phyloP scores from a whole-genome alignment of 2,888 invertebrate species.

The Sycophila texana region DNA sequence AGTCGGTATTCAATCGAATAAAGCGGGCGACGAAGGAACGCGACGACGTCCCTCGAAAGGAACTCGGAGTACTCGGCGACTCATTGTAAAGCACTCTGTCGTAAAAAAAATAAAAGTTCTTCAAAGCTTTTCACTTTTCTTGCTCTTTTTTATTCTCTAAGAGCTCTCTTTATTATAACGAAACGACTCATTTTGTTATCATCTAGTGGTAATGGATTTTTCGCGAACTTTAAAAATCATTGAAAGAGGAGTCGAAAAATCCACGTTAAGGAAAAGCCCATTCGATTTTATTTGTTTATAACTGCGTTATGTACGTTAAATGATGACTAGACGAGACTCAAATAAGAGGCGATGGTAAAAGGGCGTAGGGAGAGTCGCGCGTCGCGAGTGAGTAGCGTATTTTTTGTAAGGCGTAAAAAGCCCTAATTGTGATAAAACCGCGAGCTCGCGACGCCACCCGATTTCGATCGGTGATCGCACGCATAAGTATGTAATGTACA shows the following conservation, averaged over 20 bases:
- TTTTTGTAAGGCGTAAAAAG: slow-evolving; percentile 72
- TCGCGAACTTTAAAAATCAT: slow-evolving; percentile 21
- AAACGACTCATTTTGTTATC: slow-evolving; percentile 33
- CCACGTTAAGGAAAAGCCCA: background rate
- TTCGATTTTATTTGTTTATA: background rate
- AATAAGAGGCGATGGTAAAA: background rate
- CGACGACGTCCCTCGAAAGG: background rate
- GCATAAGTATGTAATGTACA: background rate
- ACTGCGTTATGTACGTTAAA: background rate
- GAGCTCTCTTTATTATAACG: background rate
- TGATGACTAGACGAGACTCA: background rate
- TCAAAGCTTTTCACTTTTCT: slow-evolving; percentile 17
- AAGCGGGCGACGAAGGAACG: slow-evolving; percentile 27
- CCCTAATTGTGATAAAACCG: slow-evolving; percentile 74
- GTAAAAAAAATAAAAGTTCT: slow-evolving; percentile 10
- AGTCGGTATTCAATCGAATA: background rate
- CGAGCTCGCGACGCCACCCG: slow-evolving; percentile 70
- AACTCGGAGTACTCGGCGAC: slow-evolving; percentile 7
- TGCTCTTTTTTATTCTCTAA: slow-evolving; percentile 4
- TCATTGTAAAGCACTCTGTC: slow-evolving; percentile 15
- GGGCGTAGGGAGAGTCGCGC: slow-evolving; percentile 56
- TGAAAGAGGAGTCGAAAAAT: background rate
- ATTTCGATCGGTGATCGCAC: background rate
- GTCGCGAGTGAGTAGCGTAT: slow-evolving; percentile 71
- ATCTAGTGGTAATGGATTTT: slow-evolving; percentile 36